These are phyloP conservation scores for Xestia ashworthii DNA, from an alignment of 2,888 invertebrate genomes.

Conservation along the genomic window DNA sequence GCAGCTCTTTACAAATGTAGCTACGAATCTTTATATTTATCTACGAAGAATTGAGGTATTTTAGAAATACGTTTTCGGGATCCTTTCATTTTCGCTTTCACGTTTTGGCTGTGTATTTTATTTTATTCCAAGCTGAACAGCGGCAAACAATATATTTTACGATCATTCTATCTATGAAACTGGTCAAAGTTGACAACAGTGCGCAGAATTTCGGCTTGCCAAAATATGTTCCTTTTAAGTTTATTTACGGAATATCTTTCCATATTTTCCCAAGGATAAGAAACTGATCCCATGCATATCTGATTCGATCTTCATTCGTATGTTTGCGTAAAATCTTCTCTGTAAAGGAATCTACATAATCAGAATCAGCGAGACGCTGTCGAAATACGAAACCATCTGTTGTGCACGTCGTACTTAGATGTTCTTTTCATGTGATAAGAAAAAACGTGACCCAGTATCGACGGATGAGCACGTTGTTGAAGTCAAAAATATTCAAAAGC, in stretches of 20 bases:
- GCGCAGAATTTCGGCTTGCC: constrained; percentile 58
- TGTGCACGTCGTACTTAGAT: constrained; percentile 68
- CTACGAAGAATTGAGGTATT: constrained; percentile 44
- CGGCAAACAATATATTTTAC: constrained; percentile 56
- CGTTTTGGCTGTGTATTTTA: constrained; percentile 44
- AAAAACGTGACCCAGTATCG: constrained; percentile 48
- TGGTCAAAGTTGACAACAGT: constrained; percentile 64
- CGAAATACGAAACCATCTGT: constrained; percentile 80
- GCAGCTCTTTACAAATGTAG: constrained; percentile 52
- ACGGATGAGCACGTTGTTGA: constrained; percentile 37
- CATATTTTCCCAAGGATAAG: constrained; percentile 82
- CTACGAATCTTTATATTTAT: constrained; percentile 41
- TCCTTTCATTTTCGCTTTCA: constrained; percentile 55
- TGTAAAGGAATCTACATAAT: constrained; percentile 87
- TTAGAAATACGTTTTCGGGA: constrained; percentile 51
- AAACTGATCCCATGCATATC: constrained; percentile 87
- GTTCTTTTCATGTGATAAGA: constrained; percentile 62
- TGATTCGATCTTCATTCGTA: constrained; percentile 87
- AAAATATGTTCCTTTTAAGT: constrained; percentile 76
- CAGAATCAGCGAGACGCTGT: constrained; percentile 84
- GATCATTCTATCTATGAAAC: constrained; percentile 53
- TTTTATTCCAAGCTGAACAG: constrained; percentile 60
- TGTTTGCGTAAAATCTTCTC: constrained; percentile 86
- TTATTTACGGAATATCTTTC: constrained; percentile 80
- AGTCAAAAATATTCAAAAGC: constrained; percentile 48